A percentile compares a stretch with the other conserved stretches of the same genome.
phyloP scores from a whole-genome alignment of 2,113 vertebrate genomes.

The Glaucidium brasilianum region DNA sequence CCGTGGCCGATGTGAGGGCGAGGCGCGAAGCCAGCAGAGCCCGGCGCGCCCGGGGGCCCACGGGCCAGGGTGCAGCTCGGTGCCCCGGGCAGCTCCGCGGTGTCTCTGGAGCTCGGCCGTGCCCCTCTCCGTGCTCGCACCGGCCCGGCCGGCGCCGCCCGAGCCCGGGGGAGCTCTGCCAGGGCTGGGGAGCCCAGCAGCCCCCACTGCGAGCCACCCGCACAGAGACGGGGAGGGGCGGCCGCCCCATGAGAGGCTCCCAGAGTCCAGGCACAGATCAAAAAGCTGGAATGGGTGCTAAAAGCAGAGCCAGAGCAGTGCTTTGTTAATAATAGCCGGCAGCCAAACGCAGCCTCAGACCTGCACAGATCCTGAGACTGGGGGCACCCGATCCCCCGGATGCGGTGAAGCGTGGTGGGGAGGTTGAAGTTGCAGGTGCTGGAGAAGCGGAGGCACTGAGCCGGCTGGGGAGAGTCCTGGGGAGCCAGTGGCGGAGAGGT shows the following conservation, averaged over 20 bases:
- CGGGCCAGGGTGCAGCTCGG: background rate
- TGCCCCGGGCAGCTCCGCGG: background rate
- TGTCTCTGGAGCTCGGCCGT: too few species aligned
- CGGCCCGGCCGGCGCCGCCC: too few species aligned
- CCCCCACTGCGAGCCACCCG: background rate
- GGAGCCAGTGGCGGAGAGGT: too few species aligned
- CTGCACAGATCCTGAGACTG: background rate
- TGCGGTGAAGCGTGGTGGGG: fast-evolving
- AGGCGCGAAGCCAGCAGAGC: too few species aligned
- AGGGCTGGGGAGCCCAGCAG: background rate
- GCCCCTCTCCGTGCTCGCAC: too few species aligned
- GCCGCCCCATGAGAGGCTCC: background rate
- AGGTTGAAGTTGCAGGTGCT: fast-evolving
- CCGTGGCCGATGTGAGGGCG: too few species aligned
- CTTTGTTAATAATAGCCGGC: background rate
- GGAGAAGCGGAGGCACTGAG: too few species aligned
- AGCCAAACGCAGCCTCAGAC: background rate
- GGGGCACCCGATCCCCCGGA: fast-evolving
- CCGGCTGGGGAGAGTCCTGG: too few species aligned
- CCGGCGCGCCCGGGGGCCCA: too few species aligned
- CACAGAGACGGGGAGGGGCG: too few species aligned
- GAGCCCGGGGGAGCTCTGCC: too few species aligned
- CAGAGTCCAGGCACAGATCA: background rate
- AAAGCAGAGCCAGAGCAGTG: background rate
- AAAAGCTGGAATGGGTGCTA: background rate